Base-by-base conservation (phyloP, 2,797 vertebrate species). In the Somateria mollissima region DNA sequence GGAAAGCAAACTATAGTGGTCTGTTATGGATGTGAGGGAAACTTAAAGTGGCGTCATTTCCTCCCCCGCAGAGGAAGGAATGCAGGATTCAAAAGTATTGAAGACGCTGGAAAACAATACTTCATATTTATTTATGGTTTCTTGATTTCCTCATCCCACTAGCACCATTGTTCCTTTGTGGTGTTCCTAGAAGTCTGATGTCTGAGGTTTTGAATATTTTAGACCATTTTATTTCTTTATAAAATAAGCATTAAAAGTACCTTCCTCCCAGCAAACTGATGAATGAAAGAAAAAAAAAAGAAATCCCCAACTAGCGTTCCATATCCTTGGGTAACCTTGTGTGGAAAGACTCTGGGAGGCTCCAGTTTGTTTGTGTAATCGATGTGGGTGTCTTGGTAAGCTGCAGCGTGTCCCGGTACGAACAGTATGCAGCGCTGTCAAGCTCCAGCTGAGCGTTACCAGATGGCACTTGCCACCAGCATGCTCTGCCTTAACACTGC, bases 141-240 rank as follows among this genome's bases (percentile, higher is more conserved):
- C 53, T 86, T 86, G 67, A 73, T 91, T 96, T 96, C 94, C 94
- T 66, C 56, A 11, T 94, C 56, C 18, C 6, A 3, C 34, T 67
- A 70, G 74, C 53, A 61, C 39, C 39, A 87, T 90, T 94, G 92
- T 92, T 96, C 60, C 39, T 37, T 73, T 76, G 39, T 91, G 87
- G n/a, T 86, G 72, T 94, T 96, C 94, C 92, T 96, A 92, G 87
- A 95, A 91, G 64, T 84, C 66, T 94, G 70, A 9, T 78, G 39
- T 87, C 65, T 89, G 69, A 30, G 43, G 6, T 56, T 84, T 84
- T 91, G 60, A 94, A 64, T 64, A 39, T 70, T 64, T 88, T 66
- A 78, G 85, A 24, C 9, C 34, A 70, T 2, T 60, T 67, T 64
- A 74, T 83, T 85, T 7, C 7, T 72, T 65, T 57, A 10, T 24